Evolutionary conservation across 2,113 vertebrate genomes (phyloP), one percentile per base, ranked within the genome.

Genomic region (Periophthalmus modestus): DNA sequence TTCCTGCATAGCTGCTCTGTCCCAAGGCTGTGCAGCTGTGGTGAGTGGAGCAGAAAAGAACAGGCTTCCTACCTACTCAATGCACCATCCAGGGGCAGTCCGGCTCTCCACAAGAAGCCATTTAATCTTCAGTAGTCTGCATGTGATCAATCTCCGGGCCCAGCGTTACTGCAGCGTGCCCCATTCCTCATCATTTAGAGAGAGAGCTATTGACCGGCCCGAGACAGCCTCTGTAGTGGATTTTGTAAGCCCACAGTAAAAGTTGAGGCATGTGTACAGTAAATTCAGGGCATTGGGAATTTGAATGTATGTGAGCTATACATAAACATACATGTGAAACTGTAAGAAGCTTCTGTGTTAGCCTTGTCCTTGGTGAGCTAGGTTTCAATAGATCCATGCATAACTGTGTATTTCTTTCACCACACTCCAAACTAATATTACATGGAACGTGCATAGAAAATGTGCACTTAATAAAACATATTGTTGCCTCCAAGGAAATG

Each of bases 121-220:
- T 90, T 91, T 90, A 84, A 91, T 92, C 86, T 89, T 83, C 83
- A 85, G 86, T 83, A 82, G 86, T 86, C 83, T 89, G 89, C 90
- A 87, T 86, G 88, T 87, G 87, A 91, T 91, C 90, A 90, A 91
- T 91, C 88, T 88, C 82, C 84, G 67, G 19, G 84, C 62, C 82
- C 82, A 82, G 89, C 81, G 86, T 83, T 90, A 89, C 86, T 83
- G 89, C 90, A 85, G 85, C 84, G 59, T 65, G 57, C 88, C 83
- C 80, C 86, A 91, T 91, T 91, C 80, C 89, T 92, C 91, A 92
- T 88, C 89, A 86, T 91, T 91, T 91, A 89, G 86, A 87, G 81
- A 72, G 85, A 85, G 79, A 68, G 78, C 79, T 91, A 92, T 91
- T 91, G 91, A 91, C 88, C 87, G 62, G 78, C 47, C 83, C 72